Conservation (phyloP, 1,140 invertebrate genomes). For the Diachasmimorpha longicaudata region DNA sequence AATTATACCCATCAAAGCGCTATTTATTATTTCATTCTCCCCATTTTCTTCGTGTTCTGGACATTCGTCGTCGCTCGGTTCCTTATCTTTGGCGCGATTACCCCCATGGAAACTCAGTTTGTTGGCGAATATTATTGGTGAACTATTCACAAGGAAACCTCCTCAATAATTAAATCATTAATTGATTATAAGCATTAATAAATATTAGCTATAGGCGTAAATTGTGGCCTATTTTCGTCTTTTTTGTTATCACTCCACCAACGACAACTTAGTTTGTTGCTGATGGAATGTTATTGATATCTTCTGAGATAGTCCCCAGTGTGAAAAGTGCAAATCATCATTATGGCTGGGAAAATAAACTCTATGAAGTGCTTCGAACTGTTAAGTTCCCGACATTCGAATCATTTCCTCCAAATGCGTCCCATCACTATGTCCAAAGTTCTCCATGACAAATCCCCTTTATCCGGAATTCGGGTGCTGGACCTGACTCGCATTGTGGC, state of each 20-base stretch:
- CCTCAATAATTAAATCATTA: too few species aligned
- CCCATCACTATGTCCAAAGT: background rate
- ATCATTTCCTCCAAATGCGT: background rate
- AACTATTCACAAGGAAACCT: too few species aligned
- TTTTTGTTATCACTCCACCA: too few species aligned
- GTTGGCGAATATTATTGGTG: too few species aligned
- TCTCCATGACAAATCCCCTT: conserved; percentile 49
- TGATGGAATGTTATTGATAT: too few species aligned
- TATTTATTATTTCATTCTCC: background rate
- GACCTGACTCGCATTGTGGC: conserved; percentile 86
- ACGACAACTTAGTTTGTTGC: too few species aligned
- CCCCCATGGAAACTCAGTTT: too few species aligned
- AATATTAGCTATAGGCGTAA: too few species aligned
- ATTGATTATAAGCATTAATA: too few species aligned
- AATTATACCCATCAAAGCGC: background rate
- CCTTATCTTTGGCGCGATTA: too few species aligned
- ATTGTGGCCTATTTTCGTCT: too few species aligned
- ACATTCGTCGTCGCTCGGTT: too few species aligned
- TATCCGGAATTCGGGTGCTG: conserved; percentile 75
- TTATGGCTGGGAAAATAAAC: background rate
- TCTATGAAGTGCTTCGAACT: background rate
- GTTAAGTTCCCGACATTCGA: background rate
- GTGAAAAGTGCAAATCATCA: background rate
- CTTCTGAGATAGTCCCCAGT: background rate
- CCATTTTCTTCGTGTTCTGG: background rate